phyloP scores from a whole-genome alignment of 2,113 vertebrate genomes.

The Callopanchax toddi region DNA sequence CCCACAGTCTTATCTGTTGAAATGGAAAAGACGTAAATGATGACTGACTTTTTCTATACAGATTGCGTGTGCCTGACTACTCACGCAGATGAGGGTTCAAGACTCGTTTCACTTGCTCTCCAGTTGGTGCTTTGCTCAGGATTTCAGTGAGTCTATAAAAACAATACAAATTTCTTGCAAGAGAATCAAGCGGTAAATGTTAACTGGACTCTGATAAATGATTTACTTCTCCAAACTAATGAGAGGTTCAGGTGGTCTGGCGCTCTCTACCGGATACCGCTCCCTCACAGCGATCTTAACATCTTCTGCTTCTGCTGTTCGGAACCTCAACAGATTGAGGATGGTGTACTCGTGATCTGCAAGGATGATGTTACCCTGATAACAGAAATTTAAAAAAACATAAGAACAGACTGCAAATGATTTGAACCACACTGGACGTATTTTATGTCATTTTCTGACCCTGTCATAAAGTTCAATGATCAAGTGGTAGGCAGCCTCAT shows the following conservation, averaged over 20 bases:
- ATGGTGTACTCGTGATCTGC: conserved; percentile 91
- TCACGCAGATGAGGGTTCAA: conserved; percentile 93
- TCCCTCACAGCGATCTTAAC: conserved; percentile 94
- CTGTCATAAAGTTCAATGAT: conserved; percentile 96
- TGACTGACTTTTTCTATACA: too few species aligned
- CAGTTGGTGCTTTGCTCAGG: conserved; percentile 81
- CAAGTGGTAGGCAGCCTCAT: conserved; percentile 93
- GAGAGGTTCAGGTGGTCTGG: conserved; percentile 81
- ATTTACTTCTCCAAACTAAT: conserved; percentile 85
- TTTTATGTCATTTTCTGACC: conserved; percentile 76
- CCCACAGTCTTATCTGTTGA: too few species aligned
- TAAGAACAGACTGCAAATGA: not conserved
- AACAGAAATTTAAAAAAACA: conserved; percentile 4
- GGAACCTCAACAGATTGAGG: conserved; percentile 94
- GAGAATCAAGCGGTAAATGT: not conserved
- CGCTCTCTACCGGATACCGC: conserved; percentile 88
- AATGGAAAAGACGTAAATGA: too few species aligned
- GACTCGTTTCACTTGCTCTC: conserved; percentile 90
- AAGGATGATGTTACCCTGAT: conserved; percentile 93
- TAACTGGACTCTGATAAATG: not conserved
- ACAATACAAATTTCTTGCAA: not conserved
- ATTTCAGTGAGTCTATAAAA: conserved; percentile 87
- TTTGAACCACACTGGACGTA: not conserved
- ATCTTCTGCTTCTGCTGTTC: conserved; percentile 89
- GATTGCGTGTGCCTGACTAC: conserved; percentile 56